Evolutionary conservation across 2,888 invertebrate species (phyloP).

Genomic region (Plebejus argus): DNA sequence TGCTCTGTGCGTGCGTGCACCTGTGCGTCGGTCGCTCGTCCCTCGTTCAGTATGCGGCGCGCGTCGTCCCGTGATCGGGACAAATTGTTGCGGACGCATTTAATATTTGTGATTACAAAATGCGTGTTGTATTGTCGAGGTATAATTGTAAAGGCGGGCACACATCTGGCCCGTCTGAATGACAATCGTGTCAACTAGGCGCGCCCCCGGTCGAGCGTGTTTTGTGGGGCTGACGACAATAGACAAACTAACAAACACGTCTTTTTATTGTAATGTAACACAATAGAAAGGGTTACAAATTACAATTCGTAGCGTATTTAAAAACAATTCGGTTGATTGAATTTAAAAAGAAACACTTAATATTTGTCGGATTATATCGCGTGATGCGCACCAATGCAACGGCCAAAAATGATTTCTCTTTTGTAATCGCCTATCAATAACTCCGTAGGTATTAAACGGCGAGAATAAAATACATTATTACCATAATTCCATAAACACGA

Average conservation of each 20-base stretch:
- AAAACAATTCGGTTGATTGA: not conserved
- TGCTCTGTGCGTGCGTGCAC: constrained; percentile 3
- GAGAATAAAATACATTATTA: constrained; percentile 6
- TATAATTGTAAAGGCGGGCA: constrained; percentile 8
- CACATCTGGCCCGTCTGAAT: not conserved
- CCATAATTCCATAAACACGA: constrained; percentile 20
- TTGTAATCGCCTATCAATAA: constrained; percentile 13
- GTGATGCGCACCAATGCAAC: not conserved
- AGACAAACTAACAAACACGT: constrained; percentile 14
- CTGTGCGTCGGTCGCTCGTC: not conserved
- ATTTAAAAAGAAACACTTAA: not conserved
- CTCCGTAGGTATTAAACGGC: constrained; percentile 9
- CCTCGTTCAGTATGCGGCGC: constrained; percentile 10
- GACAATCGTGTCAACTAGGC: not conserved
- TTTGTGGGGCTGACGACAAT: constrained; percentile 11
- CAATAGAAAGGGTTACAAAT: not conserved
- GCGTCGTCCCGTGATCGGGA: constrained; percentile 20
- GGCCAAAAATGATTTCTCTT: constrained; percentile 13
- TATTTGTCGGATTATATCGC: not conserved
- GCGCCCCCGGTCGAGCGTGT: not conserved
- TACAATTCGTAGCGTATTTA: not conserved
- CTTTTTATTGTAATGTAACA: constrained; percentile 4
- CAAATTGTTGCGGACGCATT: constrained; percentile 27
- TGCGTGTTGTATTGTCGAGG: constrained; percentile 20
- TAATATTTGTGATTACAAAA: constrained; percentile 25